phyloP scores from a whole-genome alignment of 2,888 invertebrate species.

The Euproctis similis region DNA sequence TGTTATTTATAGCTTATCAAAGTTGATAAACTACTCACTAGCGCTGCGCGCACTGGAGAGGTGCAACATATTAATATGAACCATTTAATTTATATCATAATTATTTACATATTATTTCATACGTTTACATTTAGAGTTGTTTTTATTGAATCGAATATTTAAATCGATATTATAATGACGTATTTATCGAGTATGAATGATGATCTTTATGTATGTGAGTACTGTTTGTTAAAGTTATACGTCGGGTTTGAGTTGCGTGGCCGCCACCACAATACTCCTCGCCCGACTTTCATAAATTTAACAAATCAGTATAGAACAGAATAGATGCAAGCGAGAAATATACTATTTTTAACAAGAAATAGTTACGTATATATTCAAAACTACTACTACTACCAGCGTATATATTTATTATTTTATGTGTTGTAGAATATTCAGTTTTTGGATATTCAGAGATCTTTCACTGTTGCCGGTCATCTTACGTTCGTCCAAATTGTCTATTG shows the following conservation, averaged over 20 bases:
- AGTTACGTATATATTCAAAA: too few relatives aligned
- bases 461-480: too few relatives aligned
- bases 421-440: too few relatives aligned
- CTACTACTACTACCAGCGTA: too few relatives aligned
- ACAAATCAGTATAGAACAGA: constrained; percentile 19
- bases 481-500: constrained; percentile 16
- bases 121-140: background rate
- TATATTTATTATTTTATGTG: too few relatives aligned
- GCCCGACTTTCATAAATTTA: constrained; percentile 31
- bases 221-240: constrained; percentile 38
- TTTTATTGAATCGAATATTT: background rate
- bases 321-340: too few relatives aligned
- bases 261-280: constrained; percentile 64
- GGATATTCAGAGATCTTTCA: too few relatives aligned
- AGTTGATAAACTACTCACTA: constrained; percentile 46
- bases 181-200: background rate
- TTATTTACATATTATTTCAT: constrained; percentile 9
- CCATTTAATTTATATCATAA: background rate
- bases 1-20: constrained; percentile 60
- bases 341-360: too few relatives aligned
- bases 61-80: constrained; percentile 26
- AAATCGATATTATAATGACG: too few relatives aligned
- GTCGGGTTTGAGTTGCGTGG: constrained; percentile 42
- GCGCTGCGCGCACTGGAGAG: constrained; percentile 31
- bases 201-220: background rate